Evolutionary conservation across 2,797 vertebrate genomes (phyloP), one percentile per base, ranked within the genome.

Genomic region (Champsocephalus esox): DNA sequence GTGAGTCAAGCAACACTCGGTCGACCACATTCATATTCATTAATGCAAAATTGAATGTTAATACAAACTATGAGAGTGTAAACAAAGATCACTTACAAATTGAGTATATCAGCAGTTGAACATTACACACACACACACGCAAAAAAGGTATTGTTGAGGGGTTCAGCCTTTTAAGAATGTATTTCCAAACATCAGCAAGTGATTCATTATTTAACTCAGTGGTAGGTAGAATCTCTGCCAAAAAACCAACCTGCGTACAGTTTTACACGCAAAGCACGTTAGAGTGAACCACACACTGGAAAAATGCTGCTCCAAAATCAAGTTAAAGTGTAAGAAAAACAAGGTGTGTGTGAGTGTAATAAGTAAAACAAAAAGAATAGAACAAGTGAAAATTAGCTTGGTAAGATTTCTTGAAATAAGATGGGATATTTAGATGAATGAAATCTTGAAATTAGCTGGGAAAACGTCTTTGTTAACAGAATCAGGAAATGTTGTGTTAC

Each of bases 11-110:
- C 72, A 88, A 86, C 84, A 85, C 89, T 85, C 84, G 75, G 83
- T 80, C 64, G 57, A 83, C 70, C 81, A 76, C 87, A 86, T 91
- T 87, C 64, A 77, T 86, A 87, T 87, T 90, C 83, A 90, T 90
- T 85, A 84, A 84, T 82, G 69, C 71, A 83, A 86, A 85, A 85
- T 61, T 77, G 49, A 86, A 88, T 82, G 62, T 80, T 85, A 80
- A 82, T 75, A 69, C 79, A 85, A 74, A 89, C 72, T 58, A 64
- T 56, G 55, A 52, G 54, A 78, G 77, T 77, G 71, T 84, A 86
- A 89, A 85, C 82, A 87, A 87, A 83, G 75, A 86, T 87, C 19
- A 73, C 76, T 89, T 78, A 79, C 75, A 86, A 84, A 75, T 59
- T 72, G 70, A 87, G 77, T 50, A 58, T 77, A 82, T 74, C 67